These are phyloP conservation scores for Chloroclystis v-ata DNA, from an alignment of 2,888 invertebrate species.

Conservation along the genomic window DNA sequence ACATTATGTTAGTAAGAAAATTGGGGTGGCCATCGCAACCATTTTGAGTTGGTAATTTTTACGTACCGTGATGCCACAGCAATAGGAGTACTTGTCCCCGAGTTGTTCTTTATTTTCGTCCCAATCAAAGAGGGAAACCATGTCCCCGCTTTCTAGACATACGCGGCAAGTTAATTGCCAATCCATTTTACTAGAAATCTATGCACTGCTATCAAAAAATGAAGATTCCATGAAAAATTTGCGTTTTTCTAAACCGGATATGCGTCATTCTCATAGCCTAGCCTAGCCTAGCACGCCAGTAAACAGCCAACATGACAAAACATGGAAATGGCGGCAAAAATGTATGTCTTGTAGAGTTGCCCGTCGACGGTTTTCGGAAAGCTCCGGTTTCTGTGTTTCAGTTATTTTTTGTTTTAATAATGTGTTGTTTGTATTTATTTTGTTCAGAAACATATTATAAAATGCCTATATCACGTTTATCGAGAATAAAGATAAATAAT, in stretches of 20 bases:
- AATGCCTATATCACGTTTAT: no score
- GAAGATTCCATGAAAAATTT: conserved; percentile 40
- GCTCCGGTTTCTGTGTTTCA: not conserved
- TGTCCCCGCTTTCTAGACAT: conserved; percentile 71
- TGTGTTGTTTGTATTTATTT: no score
- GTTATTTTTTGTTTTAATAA: no score
- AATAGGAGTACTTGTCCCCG: conserved; percentile 69
- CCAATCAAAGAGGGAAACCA: conserved; percentile 76
- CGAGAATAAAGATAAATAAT: no score
- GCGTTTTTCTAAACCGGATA: conserved; percentile 54
- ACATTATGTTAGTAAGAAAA: conserved; percentile 70
- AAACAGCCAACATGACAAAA: conserved; percentile 47
- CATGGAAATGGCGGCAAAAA: conserved; percentile 23
- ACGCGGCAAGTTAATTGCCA: conserved; percentile 76
- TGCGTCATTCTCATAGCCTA: conserved; percentile 32
- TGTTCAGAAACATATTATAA: no score
- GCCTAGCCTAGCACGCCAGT: no score
- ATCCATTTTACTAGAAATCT: conserved; percentile 57
- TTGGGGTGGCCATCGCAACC: conserved; percentile 78
- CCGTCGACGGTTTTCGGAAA: not conserved
- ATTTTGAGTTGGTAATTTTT: conserved; percentile 73
- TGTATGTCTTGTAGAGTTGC: conserved; percentile 31
- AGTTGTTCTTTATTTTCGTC: conserved; percentile 77
- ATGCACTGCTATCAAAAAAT: conserved; percentile 29
- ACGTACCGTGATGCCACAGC: conserved; percentile 72